Conservation (phyloP, 2,113 vertebrate genomes). For the Sus scrofa region T2T-Sscrofa CM000827.6:42353501-42354000, state of each 20-base stretch:
- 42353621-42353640: background rate
- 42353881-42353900: background rate
- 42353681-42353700: background rate
- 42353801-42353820: background rate
- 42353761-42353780: background rate
- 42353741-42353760: background rate
- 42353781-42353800: background rate
- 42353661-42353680: background rate
- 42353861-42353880: background rate
- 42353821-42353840: background rate
- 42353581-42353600: background rate
- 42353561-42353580: background rate
- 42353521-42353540: background rate
- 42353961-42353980: background rate
- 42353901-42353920: rapidly evolving
- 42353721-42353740: background rate
- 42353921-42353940: background rate
- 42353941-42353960: background rate
- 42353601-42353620: background rate
- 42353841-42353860: background rate
- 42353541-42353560: background rate
- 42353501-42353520: background rate
- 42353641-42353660: background rate
- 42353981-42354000: background rate
- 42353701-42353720: background rate